Conservation (phyloP, 2,888 invertebrate species). For the Cataglyphis cursor region DNA sequence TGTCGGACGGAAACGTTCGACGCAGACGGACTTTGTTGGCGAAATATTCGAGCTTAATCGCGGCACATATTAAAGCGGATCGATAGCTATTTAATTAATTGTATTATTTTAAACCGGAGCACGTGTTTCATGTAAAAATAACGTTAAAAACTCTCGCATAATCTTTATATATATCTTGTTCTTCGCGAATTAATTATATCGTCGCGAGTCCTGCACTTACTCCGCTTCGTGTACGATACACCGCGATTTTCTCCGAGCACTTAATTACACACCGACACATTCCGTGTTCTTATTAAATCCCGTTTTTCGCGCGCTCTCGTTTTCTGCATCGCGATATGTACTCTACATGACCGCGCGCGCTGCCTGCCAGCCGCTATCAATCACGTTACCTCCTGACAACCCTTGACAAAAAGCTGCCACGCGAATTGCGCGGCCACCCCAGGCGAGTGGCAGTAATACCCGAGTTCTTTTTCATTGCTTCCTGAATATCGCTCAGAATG, state of each 20-base stretch:
- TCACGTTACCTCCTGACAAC: slow-evolving; percentile 79
- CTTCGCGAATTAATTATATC: slow-evolving; percentile 37
- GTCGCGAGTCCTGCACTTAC: slow-evolving; percentile 15
- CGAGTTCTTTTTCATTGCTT: slow-evolving; percentile 76
- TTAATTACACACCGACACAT: slow-evolving; percentile 44
- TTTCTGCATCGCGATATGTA: slow-evolving; percentile 29
- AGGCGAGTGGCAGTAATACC: slow-evolving; percentile 73
- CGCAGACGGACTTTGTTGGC: slow-evolving; percentile 3
- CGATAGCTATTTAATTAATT: slow-evolving; percentile 8
- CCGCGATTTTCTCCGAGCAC: slow-evolving; percentile 32
- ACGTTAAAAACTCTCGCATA: background rate
- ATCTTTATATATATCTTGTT: slow-evolving; percentile 21
- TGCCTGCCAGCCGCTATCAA: slow-evolving; percentile 73
- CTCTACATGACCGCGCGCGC: slow-evolving; percentile 44
- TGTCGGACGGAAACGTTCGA: slow-evolving; percentile 25
- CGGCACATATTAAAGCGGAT: background rate
- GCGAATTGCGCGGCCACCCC: slow-evolving; percentile 78
- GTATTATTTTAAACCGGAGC: background rate
- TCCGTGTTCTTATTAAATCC: slow-evolving; percentile 73
- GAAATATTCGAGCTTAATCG: slow-evolving; percentile 20
- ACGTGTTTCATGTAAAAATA: background rate
- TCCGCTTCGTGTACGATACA: background rate
- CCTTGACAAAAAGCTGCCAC: slow-evolving; percentile 81
- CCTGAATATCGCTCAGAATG: slow-evolving; percentile 79
- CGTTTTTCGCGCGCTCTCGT: slow-evolving; percentile 61